These are phyloP conservation scores for Urophycis tenuis DNA, from an alignment of 2,797 vertebrate genomes.

Conservation along the genomic window DNA sequence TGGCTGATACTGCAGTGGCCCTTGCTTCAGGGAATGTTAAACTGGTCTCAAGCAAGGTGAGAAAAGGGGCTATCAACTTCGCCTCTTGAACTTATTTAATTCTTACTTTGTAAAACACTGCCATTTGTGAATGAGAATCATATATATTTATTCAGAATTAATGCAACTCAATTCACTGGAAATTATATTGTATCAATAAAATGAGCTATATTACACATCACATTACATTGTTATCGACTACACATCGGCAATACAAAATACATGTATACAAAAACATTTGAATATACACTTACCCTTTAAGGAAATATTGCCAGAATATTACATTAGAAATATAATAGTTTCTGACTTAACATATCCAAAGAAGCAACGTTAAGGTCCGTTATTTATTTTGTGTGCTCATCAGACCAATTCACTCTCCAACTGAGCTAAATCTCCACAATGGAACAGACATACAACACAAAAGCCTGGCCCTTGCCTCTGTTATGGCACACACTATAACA, in stretches of 20 bases:
- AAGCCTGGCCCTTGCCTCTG: slow-evolving; percentile 58
- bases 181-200: background rate
- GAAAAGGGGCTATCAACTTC: slow-evolving; percentile 12
- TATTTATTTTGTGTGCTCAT: slow-evolving; percentile 45
- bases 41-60: slow-evolving; percentile 96
- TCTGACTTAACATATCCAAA: slow-evolving; percentile 31
- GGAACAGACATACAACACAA: slow-evolving; percentile 55
- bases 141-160: background rate
- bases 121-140: background rate
- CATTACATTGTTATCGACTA: background rate
- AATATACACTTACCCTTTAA: slow-evolving; percentile 18
- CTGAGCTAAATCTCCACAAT: slow-evolving; percentile 54
- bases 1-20: slow-evolving; percentile 97
- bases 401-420: slow-evolving; percentile 36
- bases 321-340: slow-evolving; percentile 7
- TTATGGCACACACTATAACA: slow-evolving; percentile 52
- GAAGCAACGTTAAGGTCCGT: slow-evolving; percentile 46
- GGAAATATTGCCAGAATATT: background rate
- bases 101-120: background rate
- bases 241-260: background rate
- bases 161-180: background rate
- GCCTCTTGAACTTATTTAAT: background rate
- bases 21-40: slow-evolving; percentile 97
- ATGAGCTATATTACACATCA: background rate
- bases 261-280: background rate